Percentiles rank a stretch among this genome's conserved stretches.
phyloP scores from a whole-genome alignment of 2,888 invertebrate genomes.

The Drosophila antonietae region DNA sequence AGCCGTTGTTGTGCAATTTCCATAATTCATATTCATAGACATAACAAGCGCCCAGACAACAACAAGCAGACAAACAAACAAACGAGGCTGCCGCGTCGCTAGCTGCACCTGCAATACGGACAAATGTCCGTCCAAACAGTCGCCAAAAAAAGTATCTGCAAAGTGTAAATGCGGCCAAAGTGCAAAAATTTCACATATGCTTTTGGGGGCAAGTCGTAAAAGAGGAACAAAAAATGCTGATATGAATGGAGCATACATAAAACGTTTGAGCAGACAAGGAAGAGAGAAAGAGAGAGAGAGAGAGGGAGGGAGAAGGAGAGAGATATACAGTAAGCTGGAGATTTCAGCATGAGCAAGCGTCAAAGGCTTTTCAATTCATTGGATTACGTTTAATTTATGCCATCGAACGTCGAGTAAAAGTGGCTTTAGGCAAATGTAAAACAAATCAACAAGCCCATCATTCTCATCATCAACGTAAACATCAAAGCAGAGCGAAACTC shows the following conservation, averaged over 20 bases:
- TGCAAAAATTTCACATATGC: conserved; percentile 73
- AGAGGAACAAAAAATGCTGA: conserved; percentile 3
- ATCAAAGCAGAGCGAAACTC: conserved; percentile 16
- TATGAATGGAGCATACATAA: conserved; percentile 16
- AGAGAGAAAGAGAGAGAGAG: not conserved
- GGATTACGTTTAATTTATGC: conserved; percentile 52
- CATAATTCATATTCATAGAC: conserved; percentile 82
- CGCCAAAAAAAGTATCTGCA: conserved; percentile 46
- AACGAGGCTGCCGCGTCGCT: conserved; percentile 53
- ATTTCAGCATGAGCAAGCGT: conserved; percentile 22
- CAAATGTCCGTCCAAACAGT: conserved; percentile 68
- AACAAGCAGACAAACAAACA: conserved; percentile 55
- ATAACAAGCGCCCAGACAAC: conserved; percentile 50
- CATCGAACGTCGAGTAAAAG: not conserved
- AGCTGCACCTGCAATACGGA: conserved; percentile 81
- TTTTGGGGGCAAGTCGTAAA: conserved; percentile 27
- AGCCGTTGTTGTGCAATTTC: conserved; percentile 73
- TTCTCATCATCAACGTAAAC: conserved; percentile 11
- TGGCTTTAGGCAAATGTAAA: conserved; percentile 11
- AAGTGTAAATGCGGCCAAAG: conserved; percentile 65
- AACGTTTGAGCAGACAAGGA: conserved; percentile 19
- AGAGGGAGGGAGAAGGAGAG: too few species aligned
- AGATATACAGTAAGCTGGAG: not conserved
- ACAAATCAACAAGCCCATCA: conserved; percentile 33
- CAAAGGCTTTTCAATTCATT: conserved; percentile 38